Percentiles rank a stretch among this genome's conserved stretches.
These are phyloP conservation scores for Danaus melanippus DNA, from an alignment of 1,140 invertebrate species.

Conservation along the genomic window DNA sequence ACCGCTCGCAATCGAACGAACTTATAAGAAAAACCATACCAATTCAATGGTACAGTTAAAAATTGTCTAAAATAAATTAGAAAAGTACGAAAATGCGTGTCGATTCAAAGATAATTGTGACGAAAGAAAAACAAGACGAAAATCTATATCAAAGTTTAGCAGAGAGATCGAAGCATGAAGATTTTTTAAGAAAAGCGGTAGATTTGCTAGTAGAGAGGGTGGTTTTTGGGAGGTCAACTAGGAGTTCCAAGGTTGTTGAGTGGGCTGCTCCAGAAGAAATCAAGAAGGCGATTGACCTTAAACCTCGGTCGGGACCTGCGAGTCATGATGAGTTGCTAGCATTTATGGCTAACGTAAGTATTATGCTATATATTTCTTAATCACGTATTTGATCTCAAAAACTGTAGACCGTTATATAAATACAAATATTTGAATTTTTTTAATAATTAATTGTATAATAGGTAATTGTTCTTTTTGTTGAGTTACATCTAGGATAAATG, in stretches of 20 bases:
- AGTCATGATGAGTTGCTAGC: slow-evolving; percentile 79
- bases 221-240: slow-evolving; percentile 81
- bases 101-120: slow-evolving; percentile 54
- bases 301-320: slow-evolving; percentile 73
- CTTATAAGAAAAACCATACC: slow-evolving; percentile 22
- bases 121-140: slow-evolving; percentile 34
- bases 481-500: too few species aligned
- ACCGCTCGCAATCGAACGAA: slow-evolving; percentile 32
- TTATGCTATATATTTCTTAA: neutral
- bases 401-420: too few species aligned
- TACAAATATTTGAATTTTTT: too few species aligned
- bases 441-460: too few species aligned
- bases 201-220: slow-evolving; percentile 82
- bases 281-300: slow-evolving; percentile 77
- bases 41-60: slow-evolving; percentile 23
- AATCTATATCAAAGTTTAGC: slow-evolving; percentile 71
- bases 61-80: slow-evolving; percentile 9
- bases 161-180: slow-evolving; percentile 75
- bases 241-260: slow-evolving; percentile 80
- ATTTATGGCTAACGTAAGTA: slow-evolving; percentile 76
- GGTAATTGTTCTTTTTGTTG: too few species aligned
- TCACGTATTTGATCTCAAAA: too few species aligned
- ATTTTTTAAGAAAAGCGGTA: slow-evolving; percentile 79
- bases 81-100: slow-evolving; percentile 49
- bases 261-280: slow-evolving; percentile 82